phyloP scores from a whole-genome alignment of 2,888 invertebrate species.

The Mycalesis mineus region DNA sequence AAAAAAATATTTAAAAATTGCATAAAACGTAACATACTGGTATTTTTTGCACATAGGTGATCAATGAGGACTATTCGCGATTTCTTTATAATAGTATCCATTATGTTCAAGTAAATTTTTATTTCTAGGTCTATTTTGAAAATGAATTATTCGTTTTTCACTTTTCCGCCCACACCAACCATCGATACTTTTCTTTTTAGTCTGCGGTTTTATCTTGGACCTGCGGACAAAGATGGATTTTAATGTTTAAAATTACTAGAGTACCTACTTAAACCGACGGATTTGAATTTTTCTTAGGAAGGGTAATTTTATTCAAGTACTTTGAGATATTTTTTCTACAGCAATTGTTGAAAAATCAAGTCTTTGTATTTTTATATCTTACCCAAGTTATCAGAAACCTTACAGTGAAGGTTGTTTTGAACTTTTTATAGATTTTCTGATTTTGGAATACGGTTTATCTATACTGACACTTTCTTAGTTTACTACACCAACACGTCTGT shows the following conservation, averaged over 20 bases:
- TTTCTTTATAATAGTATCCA: too few species aligned
- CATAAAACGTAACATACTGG: too few species aligned
- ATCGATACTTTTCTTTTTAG: background rate
- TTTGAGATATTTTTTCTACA: background rate
- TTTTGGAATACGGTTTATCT: too few species aligned
- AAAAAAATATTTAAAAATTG: too few species aligned
- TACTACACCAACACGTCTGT: too few species aligned
- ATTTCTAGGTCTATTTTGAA: too few species aligned
- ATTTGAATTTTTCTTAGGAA: slow-evolving; percentile 12
- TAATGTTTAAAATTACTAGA: slow-evolving; percentile 9
- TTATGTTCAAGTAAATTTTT: too few species aligned
- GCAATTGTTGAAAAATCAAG: background rate
- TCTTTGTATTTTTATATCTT: background rate
- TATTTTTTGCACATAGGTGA: too few species aligned
- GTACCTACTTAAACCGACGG: background rate
- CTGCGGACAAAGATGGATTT: slow-evolving; percentile 17
- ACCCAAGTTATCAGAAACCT: background rate
- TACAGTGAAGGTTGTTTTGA: background rate
- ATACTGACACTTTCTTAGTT: too few species aligned
- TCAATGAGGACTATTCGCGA: too few species aligned
- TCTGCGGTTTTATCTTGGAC: slow-evolving; percentile 30
- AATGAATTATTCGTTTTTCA: too few species aligned
- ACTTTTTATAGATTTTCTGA: too few species aligned
- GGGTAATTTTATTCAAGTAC: slow-evolving; percentile 12
- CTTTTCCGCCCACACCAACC: background rate